phyloP scores from a whole-genome alignment of 2,113 vertebrate species.

The Beaufortia kweichowensis region DNA sequence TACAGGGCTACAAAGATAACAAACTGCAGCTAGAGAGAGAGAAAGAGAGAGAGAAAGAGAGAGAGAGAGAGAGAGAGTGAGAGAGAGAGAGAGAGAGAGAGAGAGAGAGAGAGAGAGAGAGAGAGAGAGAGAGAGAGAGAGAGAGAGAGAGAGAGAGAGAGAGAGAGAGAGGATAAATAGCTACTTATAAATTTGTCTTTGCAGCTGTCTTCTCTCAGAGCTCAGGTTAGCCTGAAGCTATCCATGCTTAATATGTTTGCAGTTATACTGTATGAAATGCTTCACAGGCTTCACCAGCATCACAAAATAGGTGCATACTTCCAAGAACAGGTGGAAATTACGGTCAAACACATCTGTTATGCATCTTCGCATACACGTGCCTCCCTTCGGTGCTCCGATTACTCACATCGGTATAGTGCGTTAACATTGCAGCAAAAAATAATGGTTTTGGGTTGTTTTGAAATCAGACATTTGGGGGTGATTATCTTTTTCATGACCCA shows the following conservation, averaged over 20 bases:
- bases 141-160: conserved; percentile 9
- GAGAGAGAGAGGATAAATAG: conserved; percentile 60
- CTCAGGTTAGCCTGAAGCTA: conserved; percentile 43
- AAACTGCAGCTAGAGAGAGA: conserved; percentile 62
- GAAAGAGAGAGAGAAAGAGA: neutral
- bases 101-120: conserved; percentile 12
- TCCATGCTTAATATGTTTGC: neutral
- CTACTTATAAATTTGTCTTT: conserved; percentile 67
- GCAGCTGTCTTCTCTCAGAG: conserved; percentile 51
- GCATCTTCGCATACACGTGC: conserved; percentile 28
- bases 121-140: neutral
- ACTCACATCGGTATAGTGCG: conserved; percentile 43
- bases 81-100: conserved; percentile 41
- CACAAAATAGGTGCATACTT: conserved; percentile 44
- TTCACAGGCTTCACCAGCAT: neutral
- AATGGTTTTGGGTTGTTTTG: conserved; percentile 56
- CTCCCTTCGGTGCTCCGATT: neutral
- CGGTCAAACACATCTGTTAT: neutral
- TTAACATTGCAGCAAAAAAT: conserved; percentile 51
- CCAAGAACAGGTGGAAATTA: conserved; percentile 33
- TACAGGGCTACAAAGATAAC: conserved; percentile 67
- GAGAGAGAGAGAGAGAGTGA: conserved; percentile 12
- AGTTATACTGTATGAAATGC: conserved; percentile 7
- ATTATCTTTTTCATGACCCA: conserved; percentile 74
- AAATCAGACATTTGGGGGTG: conserved; percentile 56